Base-by-base conservation (phyloP, 2,888 invertebrate genomes). In the Agrilus mali region DNA sequence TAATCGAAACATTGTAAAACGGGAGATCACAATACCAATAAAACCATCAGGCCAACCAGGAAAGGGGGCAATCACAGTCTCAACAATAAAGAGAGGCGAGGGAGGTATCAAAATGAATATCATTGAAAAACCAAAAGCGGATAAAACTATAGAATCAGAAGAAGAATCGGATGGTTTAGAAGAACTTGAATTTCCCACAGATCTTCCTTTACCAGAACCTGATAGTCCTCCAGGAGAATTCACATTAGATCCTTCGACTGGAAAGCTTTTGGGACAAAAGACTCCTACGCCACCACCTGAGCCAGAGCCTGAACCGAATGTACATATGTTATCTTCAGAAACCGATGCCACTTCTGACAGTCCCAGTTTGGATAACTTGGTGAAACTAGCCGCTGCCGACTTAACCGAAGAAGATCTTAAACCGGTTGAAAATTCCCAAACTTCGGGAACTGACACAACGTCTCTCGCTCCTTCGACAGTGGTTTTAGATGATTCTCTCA, bases 241-340 rank as follows among this genome's bases (percentile, higher is more conserved):
- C 42, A 80, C 82, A 37, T 68, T 88, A 50, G 86, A 86, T 57
- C 82, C 82, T 1, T 64, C 75, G 13, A 80, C 80, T 2, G 81
- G 80, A 42, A 44, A 42, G 33, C 22, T 48, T 40, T 54, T 67
- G 46, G 74, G 76, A 50, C 73, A 77, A 53, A 76, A 78, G 2
- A 27, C 27, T 27, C 27, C 27, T 27, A 10, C 27, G 10, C 27
- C 27, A 44, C 38, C 45, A 7, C 39, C 46, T 12, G 74, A 77
- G 63, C 72, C 73, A 53, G 72, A 77, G 41, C 72, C 75, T 44
- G 73, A 75, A 52, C 74, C 77, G 27, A 48, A 44, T 14, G 47
- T 42, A n/a, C 45, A 47, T 17, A 47, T 49, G 20, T 3, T 20
- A 2, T 35, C 42, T 7, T 41, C 41, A 8, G 44, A 50, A 15